Evolutionary conservation across 2,888 invertebrate species (phyloP).

Genomic region (Limenitis arthemis): DNA sequence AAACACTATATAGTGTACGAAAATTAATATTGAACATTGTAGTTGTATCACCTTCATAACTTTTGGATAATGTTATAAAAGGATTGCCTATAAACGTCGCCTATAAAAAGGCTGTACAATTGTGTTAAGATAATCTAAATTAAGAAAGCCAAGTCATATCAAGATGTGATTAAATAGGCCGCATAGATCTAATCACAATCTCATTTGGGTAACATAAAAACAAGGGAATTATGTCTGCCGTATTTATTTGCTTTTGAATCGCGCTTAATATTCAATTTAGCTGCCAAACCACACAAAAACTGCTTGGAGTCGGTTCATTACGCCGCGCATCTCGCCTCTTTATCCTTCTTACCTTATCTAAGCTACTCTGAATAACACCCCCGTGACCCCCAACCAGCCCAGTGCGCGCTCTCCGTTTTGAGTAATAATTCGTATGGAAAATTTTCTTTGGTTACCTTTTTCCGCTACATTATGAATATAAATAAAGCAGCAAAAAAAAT

Average conservation of each 20-base stretch:
- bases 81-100: too few species aligned
- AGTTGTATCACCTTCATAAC: too few species aligned
- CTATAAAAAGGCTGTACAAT: constrained; percentile 38
- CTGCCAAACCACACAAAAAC: constrained; percentile 68
- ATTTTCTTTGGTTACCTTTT: constrained; percentile 72
- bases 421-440: constrained; percentile 70
- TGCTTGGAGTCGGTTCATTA: constrained; percentile 69
- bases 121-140: constrained; percentile 50
- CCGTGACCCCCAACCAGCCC: constrained; percentile 38
- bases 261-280: constrained; percentile 72
- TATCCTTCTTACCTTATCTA: constrained; percentile 71
- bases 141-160: constrained; percentile 58
- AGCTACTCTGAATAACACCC: constrained; percentile 66
- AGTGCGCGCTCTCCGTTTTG: constrained; percentile 57
- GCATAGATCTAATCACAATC: constrained; percentile 59
- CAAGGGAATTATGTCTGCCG: constrained; percentile 67
- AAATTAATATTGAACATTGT: too few species aligned
- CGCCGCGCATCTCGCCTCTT: constrained; percentile 69
- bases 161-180: constrained; percentile 58
- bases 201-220: constrained; percentile 69
- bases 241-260: constrained; percentile 68
- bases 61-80: too few species aligned
- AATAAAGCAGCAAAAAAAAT: constrained; percentile 66
- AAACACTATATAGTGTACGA: constrained; percentile 45
- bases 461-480: constrained; percentile 71